Conservation (phyloP, 2,113 vertebrate species). For the Atractosteus spatula region DNA sequence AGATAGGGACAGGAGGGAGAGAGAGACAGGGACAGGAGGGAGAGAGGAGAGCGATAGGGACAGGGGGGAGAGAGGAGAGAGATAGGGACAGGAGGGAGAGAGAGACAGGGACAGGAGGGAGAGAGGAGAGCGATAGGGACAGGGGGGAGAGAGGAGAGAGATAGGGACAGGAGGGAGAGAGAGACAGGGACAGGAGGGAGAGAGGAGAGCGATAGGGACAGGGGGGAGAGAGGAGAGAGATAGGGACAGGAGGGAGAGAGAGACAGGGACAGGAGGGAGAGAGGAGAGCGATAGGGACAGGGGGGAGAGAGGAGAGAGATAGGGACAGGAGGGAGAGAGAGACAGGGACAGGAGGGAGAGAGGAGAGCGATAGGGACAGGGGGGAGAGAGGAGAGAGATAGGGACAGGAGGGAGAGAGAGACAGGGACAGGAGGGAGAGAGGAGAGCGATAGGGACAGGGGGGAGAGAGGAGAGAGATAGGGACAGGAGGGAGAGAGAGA, state of each 20-base stretch:
- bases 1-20: too few relatives aligned
- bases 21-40: too few relatives aligned
- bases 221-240: neutral
- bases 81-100: neutral
- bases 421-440: too few relatives aligned
- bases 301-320: neutral
- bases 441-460: too few relatives aligned
- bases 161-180: too few relatives aligned
- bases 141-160: neutral
- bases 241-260: neutral
- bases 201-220: neutral
- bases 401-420: too few relatives aligned
- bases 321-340: neutral
- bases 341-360: neutral
- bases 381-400: conserved; percentile 13
- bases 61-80: neutral
- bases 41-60: neutral
- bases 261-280: neutral
- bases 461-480: too few relatives aligned
- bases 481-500: too few relatives aligned
- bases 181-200: too few relatives aligned
- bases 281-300: neutral
- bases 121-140: too few relatives aligned
- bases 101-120: too few relatives aligned
- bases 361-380: conserved; percentile 17